phyloP scores from a whole-genome alignment of 1,140 invertebrate species.

The Achatina immaculata region DNA sequence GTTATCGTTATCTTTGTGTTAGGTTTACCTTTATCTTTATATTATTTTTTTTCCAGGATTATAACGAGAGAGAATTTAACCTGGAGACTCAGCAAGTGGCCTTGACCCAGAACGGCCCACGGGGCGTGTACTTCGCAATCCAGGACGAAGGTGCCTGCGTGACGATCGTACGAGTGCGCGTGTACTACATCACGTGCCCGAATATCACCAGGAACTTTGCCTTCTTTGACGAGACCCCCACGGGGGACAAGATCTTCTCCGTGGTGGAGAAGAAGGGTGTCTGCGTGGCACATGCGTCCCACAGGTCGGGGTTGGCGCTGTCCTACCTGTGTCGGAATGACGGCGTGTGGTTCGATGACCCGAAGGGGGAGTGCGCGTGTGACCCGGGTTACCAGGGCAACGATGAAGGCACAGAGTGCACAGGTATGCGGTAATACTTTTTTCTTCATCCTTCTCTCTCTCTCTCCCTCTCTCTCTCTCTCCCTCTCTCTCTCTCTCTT shows the following conservation, averaged over 20 bases:
- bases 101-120: constrained; percentile 81
- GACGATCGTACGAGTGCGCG: constrained; percentile 92
- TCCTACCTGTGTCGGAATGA: constrained; percentile 94
- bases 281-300: constrained; percentile 61
- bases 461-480: background rate
- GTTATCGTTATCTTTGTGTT: too few species aligned
- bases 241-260: constrained; percentile 88
- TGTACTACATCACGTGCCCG: constrained; percentile 96
- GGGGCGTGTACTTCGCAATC: constrained; percentile 97
- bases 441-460: background rate
- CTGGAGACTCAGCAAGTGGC: constrained; percentile 93
- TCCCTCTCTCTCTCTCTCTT: background rate
- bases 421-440: constrained; percentile 30
- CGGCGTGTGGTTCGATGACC: constrained; percentile 88
- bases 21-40: too few species aligned
- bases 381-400: constrained; percentile 91
- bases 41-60: constrained; percentile 42
- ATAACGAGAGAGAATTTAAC: constrained; percentile 80
- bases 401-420: constrained; percentile 70
- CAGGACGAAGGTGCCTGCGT: constrained; percentile 96
- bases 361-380: constrained; percentile 90
- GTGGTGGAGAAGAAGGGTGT: constrained; percentile 80
- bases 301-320: constrained; percentile 69
- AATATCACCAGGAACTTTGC: constrained; percentile 93
- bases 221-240: constrained; percentile 91